phyloP scores from a whole-genome alignment of 2,113 vertebrate species.

The Clupea harengus region DNA sequence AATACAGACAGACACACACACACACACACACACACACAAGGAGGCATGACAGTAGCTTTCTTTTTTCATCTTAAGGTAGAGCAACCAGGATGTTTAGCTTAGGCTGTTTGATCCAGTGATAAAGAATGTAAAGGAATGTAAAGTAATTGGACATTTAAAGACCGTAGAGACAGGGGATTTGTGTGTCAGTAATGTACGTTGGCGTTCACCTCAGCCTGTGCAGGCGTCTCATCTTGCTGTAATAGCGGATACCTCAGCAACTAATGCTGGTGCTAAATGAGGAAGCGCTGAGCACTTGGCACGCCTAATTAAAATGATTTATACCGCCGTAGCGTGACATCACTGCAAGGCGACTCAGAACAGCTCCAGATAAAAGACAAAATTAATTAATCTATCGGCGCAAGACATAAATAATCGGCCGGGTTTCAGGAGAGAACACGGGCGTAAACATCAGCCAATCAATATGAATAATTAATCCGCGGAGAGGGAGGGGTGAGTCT shows the following conservation, averaged over 20 bases:
- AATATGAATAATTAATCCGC: slow-evolving; percentile 44
- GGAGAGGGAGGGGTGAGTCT: not conserved
- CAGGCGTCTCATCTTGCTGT: not conserved
- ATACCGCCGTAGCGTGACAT: slow-evolving; percentile 50
- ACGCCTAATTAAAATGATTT: slow-evolving; percentile 62
- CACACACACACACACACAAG: not conserved
- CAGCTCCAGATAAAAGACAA: slow-evolving; percentile 40
- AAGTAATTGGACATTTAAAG: not conserved
- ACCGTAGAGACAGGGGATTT: not conserved
- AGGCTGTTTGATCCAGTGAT: not conserved
- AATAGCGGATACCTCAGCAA: slow-evolving; percentile 26
- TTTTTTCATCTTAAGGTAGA: not conserved
- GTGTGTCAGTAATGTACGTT: not conserved
- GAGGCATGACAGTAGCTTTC: not conserved
- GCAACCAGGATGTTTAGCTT: not conserved
- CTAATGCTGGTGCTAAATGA: slow-evolving; percentile 46
- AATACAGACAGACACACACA: not conserved
- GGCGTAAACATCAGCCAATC: slow-evolving; percentile 35
- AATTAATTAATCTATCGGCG: slow-evolving; percentile 52
- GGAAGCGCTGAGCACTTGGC: slow-evolving; percentile 46
- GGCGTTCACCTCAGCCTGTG: not conserved
- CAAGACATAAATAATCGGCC: slow-evolving; percentile 32
- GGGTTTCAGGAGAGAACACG: slow-evolving; percentile 22
- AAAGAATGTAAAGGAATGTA: not conserved
- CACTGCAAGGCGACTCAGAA: slow-evolving; percentile 37